A percentile compares a stretch with the other conserved stretches of the same genome.
Evolutionary conservation across 2,888 invertebrate genomes (phyloP).

Genomic region (Pycnomerus fuliginosus): DNA sequence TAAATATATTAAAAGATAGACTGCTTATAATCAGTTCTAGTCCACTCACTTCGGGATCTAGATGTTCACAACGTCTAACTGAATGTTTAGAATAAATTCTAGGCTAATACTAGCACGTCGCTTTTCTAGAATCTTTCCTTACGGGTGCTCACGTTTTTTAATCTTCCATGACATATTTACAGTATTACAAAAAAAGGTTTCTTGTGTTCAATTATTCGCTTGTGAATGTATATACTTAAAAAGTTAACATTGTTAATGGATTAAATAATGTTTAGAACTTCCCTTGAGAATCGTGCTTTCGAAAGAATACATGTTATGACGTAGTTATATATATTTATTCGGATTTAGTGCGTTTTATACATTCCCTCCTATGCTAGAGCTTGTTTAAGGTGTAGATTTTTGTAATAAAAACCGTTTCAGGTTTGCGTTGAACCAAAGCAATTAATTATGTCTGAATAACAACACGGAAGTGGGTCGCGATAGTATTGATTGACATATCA

Average conservation of each 20-base stretch:
- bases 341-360: slow-evolving; percentile 31
- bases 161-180: slow-evolving; percentile 18
- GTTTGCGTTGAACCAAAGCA: slow-evolving; percentile 22
- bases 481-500: slow-evolving; percentile 25
- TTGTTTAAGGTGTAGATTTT: slow-evolving; percentile 21
- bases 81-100: slow-evolving; percentile 16
- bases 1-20: slow-evolving; percentile 13
- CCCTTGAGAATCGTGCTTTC: slow-evolving; percentile 35
- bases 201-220: slow-evolving; percentile 14
- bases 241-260: slow-evolving; percentile 31
- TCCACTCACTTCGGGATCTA: slow-evolving; percentile 8
- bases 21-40: slow-evolving; percentile 23
- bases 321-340: slow-evolving; percentile 8
- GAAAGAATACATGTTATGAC: slow-evolving; percentile 23
- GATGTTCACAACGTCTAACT: slow-evolving; percentile 8
- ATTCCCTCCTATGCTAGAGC: slow-evolving; percentile 28
- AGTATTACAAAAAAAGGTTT: slow-evolving; percentile 16
- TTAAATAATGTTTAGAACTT: slow-evolving; percentile 28
- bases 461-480: slow-evolving; percentile 10
- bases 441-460: slow-evolving; percentile 1
- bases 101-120: slow-evolving; percentile 16
- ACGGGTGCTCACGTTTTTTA: slow-evolving; percentile 16
- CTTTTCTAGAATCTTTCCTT: slow-evolving; percentile 11
- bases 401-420: slow-evolving; percentile 17
- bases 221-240: slow-evolving; percentile 34